Percentiles rank a stretch among this genome's conserved stretches.
phyloP scores from a whole-genome alignment of 2,113 vertebrate species.

The Calidris pugnax region DNA sequence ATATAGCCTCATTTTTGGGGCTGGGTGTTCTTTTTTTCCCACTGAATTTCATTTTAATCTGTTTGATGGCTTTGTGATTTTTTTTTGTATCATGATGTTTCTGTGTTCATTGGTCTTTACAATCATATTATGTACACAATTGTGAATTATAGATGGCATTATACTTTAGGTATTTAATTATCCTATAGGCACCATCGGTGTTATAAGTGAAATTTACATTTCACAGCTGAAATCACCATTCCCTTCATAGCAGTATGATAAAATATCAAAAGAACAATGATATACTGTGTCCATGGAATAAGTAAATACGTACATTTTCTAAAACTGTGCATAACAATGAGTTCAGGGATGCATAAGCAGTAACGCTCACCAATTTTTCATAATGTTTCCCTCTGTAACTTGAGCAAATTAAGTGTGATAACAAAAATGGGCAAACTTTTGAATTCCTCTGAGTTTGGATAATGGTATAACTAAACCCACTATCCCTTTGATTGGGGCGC shows the following conservation, averaged over 20 bases:
- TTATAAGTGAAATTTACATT: constrained; percentile 27
- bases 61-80: background rate
- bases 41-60: background rate
- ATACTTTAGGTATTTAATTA: constrained; percentile 32
- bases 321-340: background rate
- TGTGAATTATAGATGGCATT: constrained; percentile 23
- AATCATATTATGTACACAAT: constrained; percentile 9
- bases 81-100: background rate
- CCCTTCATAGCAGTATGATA: constrained; percentile 8
- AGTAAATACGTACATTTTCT: constrained; percentile 32
- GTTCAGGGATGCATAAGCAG: background rate
- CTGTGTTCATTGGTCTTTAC: background rate
- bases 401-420: background rate
- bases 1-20: background rate
- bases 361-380: constrained; percentile 37
- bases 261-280: constrained; percentile 56
- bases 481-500: background rate
- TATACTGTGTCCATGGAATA: constrained; percentile 13
- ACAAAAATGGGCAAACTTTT: constrained; percentile 26
- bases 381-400: background rate
- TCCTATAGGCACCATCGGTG: background rate
- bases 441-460: constrained; percentile 15
- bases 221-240: constrained; percentile 19
- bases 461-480: background rate
- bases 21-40: background rate